These are phyloP conservation scores for Phyto melanocephala DNA, from an alignment of 2,888 invertebrate genomes.

Conservation along the genomic window DNA sequence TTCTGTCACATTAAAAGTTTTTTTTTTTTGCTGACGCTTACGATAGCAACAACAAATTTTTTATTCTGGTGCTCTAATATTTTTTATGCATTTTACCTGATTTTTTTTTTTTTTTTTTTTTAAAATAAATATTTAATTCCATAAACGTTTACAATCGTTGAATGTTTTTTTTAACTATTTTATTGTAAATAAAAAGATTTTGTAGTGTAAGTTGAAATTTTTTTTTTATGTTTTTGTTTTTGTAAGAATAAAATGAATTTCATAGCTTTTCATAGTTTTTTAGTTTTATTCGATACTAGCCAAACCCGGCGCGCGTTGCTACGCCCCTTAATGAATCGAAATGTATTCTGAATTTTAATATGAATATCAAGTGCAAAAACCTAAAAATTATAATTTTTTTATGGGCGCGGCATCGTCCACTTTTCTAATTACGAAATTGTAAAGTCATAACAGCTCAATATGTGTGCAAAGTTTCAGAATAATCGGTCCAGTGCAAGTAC, in stretches of 20 bases:
- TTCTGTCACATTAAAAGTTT: conserved; percentile 40
- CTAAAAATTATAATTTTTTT: too few species aligned
- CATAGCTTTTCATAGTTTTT: too few species aligned
- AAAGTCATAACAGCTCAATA: too few species aligned
- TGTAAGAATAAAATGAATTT: not conserved
- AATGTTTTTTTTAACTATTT: not conserved
- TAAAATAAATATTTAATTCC: conserved; percentile 14
- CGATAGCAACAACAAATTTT: not conserved
- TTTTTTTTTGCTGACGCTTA: not conserved
- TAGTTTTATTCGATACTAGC: too few species aligned
- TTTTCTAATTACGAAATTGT: too few species aligned
- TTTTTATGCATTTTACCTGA: conserved; percentile 20
- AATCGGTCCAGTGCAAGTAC: too few species aligned
- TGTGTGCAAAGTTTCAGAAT: too few species aligned
- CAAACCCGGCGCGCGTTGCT: too few species aligned
- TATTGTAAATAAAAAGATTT: not conserved
- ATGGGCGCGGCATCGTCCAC: too few species aligned
- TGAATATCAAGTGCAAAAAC: too few species aligned
- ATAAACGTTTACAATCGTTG: conserved; percentile 25
- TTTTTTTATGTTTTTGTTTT: not conserved
- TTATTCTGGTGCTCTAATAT: not conserved
- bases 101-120: not conserved
- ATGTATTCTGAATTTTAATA: too few species aligned
- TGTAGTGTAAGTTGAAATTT: not conserved
- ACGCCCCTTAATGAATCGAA: too few species aligned